Evolutionary conservation across 1,140 invertebrate species (phyloP), one percentile per base, ranked within the genome.

Genomic region (Brachionus paranguensis): DNA sequence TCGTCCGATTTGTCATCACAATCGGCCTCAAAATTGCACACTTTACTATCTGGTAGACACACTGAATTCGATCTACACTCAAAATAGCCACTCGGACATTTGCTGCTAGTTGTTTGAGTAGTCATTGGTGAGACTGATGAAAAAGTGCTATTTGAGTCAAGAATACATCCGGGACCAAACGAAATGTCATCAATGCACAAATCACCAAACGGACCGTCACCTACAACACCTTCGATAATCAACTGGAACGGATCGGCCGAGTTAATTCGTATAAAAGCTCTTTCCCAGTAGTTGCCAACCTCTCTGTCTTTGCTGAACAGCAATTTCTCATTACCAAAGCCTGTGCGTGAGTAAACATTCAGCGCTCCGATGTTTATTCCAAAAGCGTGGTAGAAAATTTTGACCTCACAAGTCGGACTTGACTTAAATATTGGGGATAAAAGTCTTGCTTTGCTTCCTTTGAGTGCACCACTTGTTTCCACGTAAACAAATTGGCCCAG

Each of bases 11-110:
- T 53, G 85, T 88, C 87, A 24, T 72, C 17, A 85, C 88, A 89
- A 86, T 92, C 91, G 0, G 87, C 88, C 86, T 93, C 93, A 86
- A 94, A 95, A 87, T 94, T 92, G 86, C 94, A 95, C 1, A 88
- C 86, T 60, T 86, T 86, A 24, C 72, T 43, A 12, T 86, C 68
- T 3, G 85, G 85, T 14, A 89, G 86, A 86, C 88, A 89, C 6
- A 70, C 64, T 70, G 81, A 11, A 5, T 41, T 17, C 64, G 72
- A 84, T 85, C 85, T 27, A 37, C 29, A 43, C 55, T 79, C 33
- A 43, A 79, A 76, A 60, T 37, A n/a, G 4, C 50, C 78, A 29
- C 10, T 55, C 2, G 20, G 20, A 24, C 72, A 14, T 85, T 84
- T 64, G 85, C 84, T 85, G 37, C 78, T 86, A 0, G 87, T 85